Conservation (phyloP, 2,888 invertebrate species). For the Dynastes tityus region DNA sequence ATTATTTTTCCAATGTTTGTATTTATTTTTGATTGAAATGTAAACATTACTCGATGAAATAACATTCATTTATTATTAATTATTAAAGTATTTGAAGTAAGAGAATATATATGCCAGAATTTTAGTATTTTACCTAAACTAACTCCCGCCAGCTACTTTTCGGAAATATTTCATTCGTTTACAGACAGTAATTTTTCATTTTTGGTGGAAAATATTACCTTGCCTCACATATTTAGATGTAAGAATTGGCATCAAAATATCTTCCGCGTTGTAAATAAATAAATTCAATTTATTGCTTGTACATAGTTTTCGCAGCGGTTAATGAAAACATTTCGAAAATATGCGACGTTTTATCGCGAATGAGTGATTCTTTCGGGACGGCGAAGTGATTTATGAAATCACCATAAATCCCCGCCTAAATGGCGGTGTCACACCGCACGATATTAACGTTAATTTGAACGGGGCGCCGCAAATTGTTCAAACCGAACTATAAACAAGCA, state of each 20-base stretch:
- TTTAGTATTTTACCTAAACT: too few relatives aligned
- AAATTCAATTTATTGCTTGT: not conserved
- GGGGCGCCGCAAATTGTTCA: constrained; percentile 49
- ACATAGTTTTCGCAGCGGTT: not conserved
- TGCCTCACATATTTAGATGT: too few relatives aligned
- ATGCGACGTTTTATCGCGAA: constrained; percentile 24
- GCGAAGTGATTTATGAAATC: constrained; percentile 47
- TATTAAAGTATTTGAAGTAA: too few relatives aligned
- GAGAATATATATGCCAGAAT: too few relatives aligned
- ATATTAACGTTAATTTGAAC: constrained; percentile 51
- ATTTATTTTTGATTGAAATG: too few relatives aligned
- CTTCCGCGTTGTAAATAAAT: not conserved
- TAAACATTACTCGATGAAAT: too few relatives aligned
- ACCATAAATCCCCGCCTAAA: constrained; percentile 46
- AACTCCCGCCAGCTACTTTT: too few relatives aligned
- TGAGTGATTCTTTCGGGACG: constrained; percentile 41
- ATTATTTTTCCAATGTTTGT: too few relatives aligned
- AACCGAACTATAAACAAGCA: constrained; percentile 51
- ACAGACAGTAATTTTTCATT: too few relatives aligned
- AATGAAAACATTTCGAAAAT: constrained; percentile 35
- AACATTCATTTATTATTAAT: too few relatives aligned
- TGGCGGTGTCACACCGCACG: constrained; percentile 48
- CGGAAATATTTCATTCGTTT: too few relatives aligned
- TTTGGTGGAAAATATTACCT: too few relatives aligned
- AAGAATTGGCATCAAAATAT: not conserved